Base-by-base conservation (phyloP, 2,888 invertebrate species). In the Drosophila parthenogenetica region DNA sequence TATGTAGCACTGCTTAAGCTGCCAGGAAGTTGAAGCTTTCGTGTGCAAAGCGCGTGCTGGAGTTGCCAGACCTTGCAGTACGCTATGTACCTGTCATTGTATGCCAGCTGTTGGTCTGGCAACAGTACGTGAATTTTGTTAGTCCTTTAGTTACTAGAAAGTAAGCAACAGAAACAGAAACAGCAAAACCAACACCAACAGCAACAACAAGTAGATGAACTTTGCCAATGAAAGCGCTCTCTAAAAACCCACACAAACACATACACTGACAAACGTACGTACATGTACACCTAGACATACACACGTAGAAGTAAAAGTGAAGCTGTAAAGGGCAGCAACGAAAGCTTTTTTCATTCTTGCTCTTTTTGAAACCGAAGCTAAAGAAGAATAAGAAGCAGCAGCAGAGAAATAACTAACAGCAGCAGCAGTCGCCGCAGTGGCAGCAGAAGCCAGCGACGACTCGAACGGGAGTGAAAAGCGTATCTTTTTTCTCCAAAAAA, bases 11-110 rank as follows among this genome's bases (percentile, higher is more conserved):
- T 13, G 35, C 11, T 35, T 25, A 62, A 17, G 22, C 5, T 17
- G 32, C 11, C 29, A 72, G 40, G n/a, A 65, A 67, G 67, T 50
- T 55, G 42, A 10, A 61, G 69, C 63, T 77, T 68, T 46, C 40
- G 25, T 53, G 25, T 64, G 35, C 11, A 29, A 29, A 43, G 37
- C 48, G 40, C 19, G 4, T 0, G 19, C 14, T 45, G 57, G 88
- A 69, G 82, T 77, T 83, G 82, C 89, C 89, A 88, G 74, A 86
- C 68, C 42, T 42, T 54, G n/a, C 1, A 32, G 51, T 16, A 22
- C 11, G 22, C 13, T 17, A 14, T 49, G 49, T 35, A 49, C 17
- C 22, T 17, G 11, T 16, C 2, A 29, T 22, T 13, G 17, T 19
- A n/a, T 40, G 65, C 43, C 43, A 16, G 13, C 13, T 11, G 39